phyloP scores from a whole-genome alignment of 23 tunicate species.

The Styela clava region DNA sequence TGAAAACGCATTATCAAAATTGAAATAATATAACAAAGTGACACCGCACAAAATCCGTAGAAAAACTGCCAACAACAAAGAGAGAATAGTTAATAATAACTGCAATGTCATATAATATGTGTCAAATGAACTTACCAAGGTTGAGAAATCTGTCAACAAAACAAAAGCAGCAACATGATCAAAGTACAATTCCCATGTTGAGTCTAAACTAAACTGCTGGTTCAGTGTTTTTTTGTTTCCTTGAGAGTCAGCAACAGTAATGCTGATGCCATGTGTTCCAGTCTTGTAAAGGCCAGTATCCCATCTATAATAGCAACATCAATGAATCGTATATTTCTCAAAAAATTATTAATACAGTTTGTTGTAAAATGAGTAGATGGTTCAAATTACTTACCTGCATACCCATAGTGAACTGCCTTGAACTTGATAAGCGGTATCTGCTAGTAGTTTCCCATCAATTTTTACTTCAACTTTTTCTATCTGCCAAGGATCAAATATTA shows the following conservation, averaged over 20 bases:
- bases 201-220: conserved; percentile 50
- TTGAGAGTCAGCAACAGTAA: conserved; percentile 45
- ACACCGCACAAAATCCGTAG: neutral
- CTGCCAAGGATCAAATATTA: conserved; percentile 37
- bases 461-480: conserved; percentile 33
- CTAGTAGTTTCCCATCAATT: conserved; percentile 41
- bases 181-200: conserved; percentile 36
- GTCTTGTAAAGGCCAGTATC: conserved; percentile 32
- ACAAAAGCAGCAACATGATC: conserved; percentile 24
- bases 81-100: too few species aligned
- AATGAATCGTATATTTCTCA: too few species aligned
- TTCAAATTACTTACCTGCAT: conserved; percentile 68
- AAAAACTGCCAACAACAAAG: neutral
- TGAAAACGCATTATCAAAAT: neutral
- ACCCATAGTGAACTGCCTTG: conserved; percentile 72
- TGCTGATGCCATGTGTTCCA: conserved; percentile 53
- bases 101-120: too few species aligned
- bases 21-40: neutral
- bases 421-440: conserved; percentile 42
- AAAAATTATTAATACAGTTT: too few species aligned
- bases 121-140: conserved; percentile 38
- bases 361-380: too few species aligned
- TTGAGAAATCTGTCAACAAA: conserved; percentile 49
- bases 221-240: conserved; percentile 10
- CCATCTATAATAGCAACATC: conserved; percentile 43